A percentile compares a stretch with the other conserved stretches of the same genome.
These are phyloP conservation scores for Pantherophis guttatus DNA, from an alignment of 2,113 vertebrate genomes.

Conservation along the genomic window DNA sequence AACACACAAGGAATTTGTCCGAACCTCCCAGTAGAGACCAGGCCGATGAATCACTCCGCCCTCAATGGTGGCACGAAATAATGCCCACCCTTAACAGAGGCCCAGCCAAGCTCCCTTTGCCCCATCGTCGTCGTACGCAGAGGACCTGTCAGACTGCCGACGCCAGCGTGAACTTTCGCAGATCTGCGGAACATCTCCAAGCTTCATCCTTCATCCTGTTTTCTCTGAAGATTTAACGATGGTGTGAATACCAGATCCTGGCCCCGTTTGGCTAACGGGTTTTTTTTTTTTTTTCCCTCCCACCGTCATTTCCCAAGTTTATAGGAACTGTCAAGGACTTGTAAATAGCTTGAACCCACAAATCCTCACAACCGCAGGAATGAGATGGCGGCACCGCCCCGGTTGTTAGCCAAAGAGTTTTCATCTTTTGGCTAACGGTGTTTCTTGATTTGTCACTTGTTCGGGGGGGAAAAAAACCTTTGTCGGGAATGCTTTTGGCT, in stretches of 20 bases:
- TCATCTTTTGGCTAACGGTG: not conserved
- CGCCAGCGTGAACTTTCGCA: not conserved
- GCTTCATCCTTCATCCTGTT: conserved; percentile 12
- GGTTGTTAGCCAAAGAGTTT: conserved; percentile 5
- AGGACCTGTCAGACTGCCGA: not conserved
- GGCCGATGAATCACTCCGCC: not conserved
- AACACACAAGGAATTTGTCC: not conserved
- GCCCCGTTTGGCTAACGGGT: not conserved
- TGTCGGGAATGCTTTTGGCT: not conserved
- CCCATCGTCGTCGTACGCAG: no score
- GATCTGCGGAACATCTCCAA: conserved; percentile 38
- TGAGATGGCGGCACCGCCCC: not conserved
- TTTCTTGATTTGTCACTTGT: not conserved
- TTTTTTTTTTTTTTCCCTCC: not conserved
- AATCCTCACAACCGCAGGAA: not conserved
- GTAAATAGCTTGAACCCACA: conserved; percentile 36
- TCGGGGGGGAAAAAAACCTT: not conserved
- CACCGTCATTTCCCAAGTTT: not conserved
- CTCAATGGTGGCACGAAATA: accelerated
- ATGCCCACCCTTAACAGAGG: not conserved
- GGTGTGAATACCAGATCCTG: conserved; percentile 31
- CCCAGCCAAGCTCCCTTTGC: accelerated
- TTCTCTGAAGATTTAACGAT: conserved; percentile 49
- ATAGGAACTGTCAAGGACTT: not conserved
- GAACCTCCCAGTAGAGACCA: accelerated